Percentiles rank a stretch among this genome's conserved stretches.
Evolutionary conservation across 2,888 invertebrate species (phyloP).

Genomic region (Dasysyrphus tricinctus): DNA sequence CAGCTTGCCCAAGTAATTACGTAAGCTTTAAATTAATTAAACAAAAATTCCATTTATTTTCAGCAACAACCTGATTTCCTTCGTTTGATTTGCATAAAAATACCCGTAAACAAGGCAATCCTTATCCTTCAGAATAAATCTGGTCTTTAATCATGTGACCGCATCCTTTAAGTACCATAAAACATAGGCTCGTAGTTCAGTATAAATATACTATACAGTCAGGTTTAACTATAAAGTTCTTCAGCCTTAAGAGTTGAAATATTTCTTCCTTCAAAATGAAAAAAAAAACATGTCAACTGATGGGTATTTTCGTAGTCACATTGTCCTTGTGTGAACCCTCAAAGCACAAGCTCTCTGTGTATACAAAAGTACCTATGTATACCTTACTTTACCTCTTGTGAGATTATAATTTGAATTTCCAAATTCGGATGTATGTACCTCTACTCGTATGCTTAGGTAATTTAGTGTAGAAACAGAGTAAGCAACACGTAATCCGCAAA

Average conservation of each 20-base stretch:
- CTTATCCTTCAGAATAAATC: constrained; percentile 15
- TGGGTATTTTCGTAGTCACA: background rate
- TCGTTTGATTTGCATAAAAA: too few relatives aligned
- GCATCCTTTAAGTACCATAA: background rate
- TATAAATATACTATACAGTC: constrained; percentile 26
- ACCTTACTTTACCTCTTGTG: background rate
- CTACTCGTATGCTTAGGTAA: constrained; percentile 35
- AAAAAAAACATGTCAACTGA: constrained; percentile 10
- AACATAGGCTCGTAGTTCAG: background rate
- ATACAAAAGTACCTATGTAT: background rate
- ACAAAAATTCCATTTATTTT: too few relatives aligned
- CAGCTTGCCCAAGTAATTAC: too few relatives aligned
- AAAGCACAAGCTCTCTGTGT: background rate
- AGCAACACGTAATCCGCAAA: constrained; percentile 64
- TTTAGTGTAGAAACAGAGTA: constrained; percentile 48
- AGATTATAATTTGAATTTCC: constrained; percentile 63
- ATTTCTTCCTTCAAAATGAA: background rate
- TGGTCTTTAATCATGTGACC: constrained; percentile 8
- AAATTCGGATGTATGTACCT: constrained; percentile 27
- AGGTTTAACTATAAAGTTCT: constrained; percentile 12
- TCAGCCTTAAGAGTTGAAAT: constrained; percentile 1
- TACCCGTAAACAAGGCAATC: background rate
- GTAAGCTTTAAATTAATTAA: too few relatives aligned
- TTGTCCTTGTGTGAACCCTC: background rate
- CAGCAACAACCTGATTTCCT: too few relatives aligned